Base-by-base conservation (phyloP, 2,113 vertebrate species). In the Oreocharis arfaki region DNA sequence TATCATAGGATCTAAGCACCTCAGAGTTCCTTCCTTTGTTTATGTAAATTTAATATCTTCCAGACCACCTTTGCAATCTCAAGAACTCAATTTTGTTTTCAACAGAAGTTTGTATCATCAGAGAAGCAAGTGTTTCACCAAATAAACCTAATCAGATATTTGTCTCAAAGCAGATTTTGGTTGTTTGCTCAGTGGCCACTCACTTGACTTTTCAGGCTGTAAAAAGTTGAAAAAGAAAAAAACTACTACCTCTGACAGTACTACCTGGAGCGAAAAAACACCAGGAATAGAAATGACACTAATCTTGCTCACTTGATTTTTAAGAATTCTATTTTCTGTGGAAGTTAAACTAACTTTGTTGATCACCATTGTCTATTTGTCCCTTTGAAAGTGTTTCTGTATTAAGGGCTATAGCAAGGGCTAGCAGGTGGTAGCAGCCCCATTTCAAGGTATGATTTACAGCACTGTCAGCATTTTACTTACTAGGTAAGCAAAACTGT, bases 391-490 rank as follows among this genome's bases (percentile, higher is more conserved):
- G 20, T 53, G n/a, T 52, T 89, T 65, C 63, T 77, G 5, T 32
- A 63, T 33, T 56, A 85, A 74, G 84, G 35, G 33, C 63, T 65
- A 4, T 4, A 89, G 23, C 50, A 76, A 69, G 30, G 37, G 49
- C 73, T 67, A 74, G 64, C 85, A 92, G 85, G 68, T 97, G 64
- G 80, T 65, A 64, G 65, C 53, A 53, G 82, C 83, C 63, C 64
- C 80, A 56, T 87, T 88, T 91, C 61, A 57, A 78, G 63, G 18
- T 67, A 70, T 14, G 56, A 81, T 90, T 94, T 95, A 81, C 24
- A 77, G 20, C 63, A 63, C 20, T 53, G 60, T 93, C 91, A 95
- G 78, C 93, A 79, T 86, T 96, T 96, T 94, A 80, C 60, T 92
- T 56, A 70, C 91, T 67, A 77, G 59, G 60, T 89, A 80, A 96